phyloP scores from a whole-genome alignment of 2,113 vertebrate species.

The Gallinago media region DNA sequence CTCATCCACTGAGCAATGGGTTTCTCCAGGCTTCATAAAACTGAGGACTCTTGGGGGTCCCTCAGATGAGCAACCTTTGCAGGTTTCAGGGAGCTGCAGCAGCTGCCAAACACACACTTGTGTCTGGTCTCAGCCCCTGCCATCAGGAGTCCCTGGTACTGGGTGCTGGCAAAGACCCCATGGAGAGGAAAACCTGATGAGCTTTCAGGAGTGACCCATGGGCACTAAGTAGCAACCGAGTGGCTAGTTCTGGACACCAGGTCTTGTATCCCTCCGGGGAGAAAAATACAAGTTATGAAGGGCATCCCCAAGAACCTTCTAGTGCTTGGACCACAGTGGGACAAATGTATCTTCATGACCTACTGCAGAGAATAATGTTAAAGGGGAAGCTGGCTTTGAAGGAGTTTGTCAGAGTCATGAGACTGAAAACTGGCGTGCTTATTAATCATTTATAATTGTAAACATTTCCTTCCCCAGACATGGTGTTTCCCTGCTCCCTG shows the following conservation, averaged over 20 bases:
- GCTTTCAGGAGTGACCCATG: not conserved
- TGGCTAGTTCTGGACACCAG: not conserved
- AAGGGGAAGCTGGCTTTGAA: not conserved
- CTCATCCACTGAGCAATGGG: not conserved
- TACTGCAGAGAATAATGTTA: not conserved
- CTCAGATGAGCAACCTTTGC: not conserved
- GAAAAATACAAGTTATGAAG: not conserved
- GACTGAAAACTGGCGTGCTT: not conserved
- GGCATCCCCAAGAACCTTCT: not conserved
- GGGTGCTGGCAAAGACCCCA: not conserved
- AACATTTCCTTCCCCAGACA: not conserved
- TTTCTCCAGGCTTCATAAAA: not conserved
- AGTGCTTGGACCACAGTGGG: not conserved
- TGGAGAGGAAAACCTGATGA: not conserved
- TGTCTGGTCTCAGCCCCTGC: not conserved
- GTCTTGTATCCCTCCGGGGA: not conserved
- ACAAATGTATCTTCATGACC: not conserved
- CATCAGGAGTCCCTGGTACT: fast-evolving
- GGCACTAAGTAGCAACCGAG: not conserved
- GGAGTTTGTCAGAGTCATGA: not conserved
- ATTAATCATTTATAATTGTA: not conserved
- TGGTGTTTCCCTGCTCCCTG: not conserved
- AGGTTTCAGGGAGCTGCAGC: not conserved
- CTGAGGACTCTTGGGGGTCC: fast-evolving
- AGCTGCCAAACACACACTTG: fast-evolving